Percentiles rank a stretch among this genome's conserved stretches.
Evolutionary conservation across 2,888 invertebrate species (phyloP).

Genomic region (Drosophila acutilabella): DNA sequence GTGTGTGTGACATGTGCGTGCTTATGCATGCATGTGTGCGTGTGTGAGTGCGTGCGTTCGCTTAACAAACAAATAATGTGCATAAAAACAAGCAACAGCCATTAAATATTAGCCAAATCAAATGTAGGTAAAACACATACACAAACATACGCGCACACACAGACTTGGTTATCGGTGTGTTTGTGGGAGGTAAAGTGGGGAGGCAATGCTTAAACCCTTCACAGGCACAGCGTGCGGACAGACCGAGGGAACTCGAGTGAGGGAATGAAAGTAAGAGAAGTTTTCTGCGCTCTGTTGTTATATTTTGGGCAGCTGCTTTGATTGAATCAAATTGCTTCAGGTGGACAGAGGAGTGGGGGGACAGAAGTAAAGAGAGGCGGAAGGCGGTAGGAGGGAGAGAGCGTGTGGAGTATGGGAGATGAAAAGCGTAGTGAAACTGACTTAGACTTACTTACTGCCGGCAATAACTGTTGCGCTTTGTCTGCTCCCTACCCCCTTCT

Average conservation of each 20-base stretch:
- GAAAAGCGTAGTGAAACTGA: not conserved
- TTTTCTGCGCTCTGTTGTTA: not conserved
- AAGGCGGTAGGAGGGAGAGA: not conserved
- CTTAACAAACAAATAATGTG: slow-evolving; percentile 54
- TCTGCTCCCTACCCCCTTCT: not conserved
- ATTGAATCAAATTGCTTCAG: slow-evolving; percentile 11
- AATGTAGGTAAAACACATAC: slow-evolving; percentile 52
- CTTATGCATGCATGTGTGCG: not conserved
- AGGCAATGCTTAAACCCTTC: too few relatives aligned
- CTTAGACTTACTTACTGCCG: not conserved
- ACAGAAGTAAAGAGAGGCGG: not conserved
- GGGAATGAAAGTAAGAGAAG: not conserved
- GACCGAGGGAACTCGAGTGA: too few relatives aligned
- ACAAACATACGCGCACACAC: slow-evolving; percentile 23
- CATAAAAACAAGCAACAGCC: slow-evolving; percentile 59
- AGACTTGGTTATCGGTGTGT: not conserved
- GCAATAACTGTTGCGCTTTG: slow-evolving; percentile 56
- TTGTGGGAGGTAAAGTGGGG: not conserved
- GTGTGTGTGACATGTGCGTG: slow-evolving; percentile 6
- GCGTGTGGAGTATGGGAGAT: too few relatives aligned
- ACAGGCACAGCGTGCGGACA: too few relatives aligned
- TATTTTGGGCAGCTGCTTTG: slow-evolving; percentile 1
- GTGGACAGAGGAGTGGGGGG: not conserved
- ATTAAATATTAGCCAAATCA: slow-evolving; percentile 66
- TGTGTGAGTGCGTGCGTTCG: slow-evolving; percentile 25